Percentiles rank a stretch among this genome's conserved stretches.
Conservation (phyloP, 1,140 invertebrate genomes). For the Ostrea denselamellosa region DNA sequence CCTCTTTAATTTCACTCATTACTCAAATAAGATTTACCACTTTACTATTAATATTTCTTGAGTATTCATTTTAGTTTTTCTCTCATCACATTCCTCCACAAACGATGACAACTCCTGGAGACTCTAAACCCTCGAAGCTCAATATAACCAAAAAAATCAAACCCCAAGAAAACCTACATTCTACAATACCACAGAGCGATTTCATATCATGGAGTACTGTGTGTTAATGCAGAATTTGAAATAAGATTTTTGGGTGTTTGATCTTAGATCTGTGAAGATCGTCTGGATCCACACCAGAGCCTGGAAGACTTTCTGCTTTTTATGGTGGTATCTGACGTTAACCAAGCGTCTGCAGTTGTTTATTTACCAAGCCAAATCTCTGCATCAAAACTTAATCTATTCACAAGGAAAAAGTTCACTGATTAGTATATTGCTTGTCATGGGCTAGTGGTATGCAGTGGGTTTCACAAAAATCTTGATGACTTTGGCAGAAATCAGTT, state of each 20-base stretch:
- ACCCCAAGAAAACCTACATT: too few species aligned
- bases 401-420: not conserved
- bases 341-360: slow-evolving; percentile 17
- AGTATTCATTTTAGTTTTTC: too few species aligned
- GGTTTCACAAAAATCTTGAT: not conserved
- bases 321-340: not conserved
- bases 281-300: not conserved
- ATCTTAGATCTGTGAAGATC: not conserved
- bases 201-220: too few species aligned
- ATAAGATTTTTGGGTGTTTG: not conserved
- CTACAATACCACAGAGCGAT: too few species aligned
- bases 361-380: not conserved
- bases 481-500: slow-evolving; percentile 17
- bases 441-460: slow-evolving; percentile 7
- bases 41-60: too few species aligned
- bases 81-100: too few species aligned
- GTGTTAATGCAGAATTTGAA: too few species aligned
- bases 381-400: not conserved
- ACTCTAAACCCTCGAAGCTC: too few species aligned
- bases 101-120: too few species aligned
- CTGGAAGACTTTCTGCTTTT: not conserved
- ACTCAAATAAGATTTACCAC: too few species aligned
- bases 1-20: too few species aligned
- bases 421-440: not conserved
- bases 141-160: too few species aligned